These are phyloP conservation scores for Gastracanthus pulcherrimus DNA, from an alignment of 2,888 invertebrate genomes.

Conservation along the genomic window DNA sequence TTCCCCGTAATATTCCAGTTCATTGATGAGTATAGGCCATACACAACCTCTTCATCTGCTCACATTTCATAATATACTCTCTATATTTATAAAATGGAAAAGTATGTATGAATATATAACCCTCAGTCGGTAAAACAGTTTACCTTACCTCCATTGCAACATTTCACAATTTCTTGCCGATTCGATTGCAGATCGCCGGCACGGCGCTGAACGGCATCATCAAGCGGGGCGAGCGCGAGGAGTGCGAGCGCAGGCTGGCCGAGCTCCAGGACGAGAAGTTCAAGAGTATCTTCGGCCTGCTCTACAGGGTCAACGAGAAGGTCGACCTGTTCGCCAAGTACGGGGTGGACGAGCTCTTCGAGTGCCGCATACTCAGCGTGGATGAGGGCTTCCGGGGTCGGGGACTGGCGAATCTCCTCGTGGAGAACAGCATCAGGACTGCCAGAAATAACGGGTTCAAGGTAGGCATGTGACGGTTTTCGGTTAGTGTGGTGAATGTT, in stretches of 20 bases:
- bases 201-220: slow-evolving; percentile 89
- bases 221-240: slow-evolving; percentile 85
- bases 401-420: slow-evolving; percentile 86
- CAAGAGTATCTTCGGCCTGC: slow-evolving; percentile 87
- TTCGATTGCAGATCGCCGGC: slow-evolving; percentile 85
- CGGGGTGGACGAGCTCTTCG: slow-evolving; percentile 85
- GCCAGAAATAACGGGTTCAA: slow-evolving; percentile 85
- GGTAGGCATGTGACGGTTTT: slow-evolving; percentile 77
- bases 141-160: too few relatives aligned
- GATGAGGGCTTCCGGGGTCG: slow-evolving; percentile 85
- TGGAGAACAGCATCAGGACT: slow-evolving; percentile 83
- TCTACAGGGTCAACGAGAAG: slow-evolving; percentile 85
- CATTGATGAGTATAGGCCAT: too few relatives aligned
- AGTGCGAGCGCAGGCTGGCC: slow-evolving; percentile 84
- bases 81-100: too few relatives aligned
- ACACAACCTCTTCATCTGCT: too few relatives aligned
- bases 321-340: slow-evolving; percentile 84
- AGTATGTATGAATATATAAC: too few relatives aligned
- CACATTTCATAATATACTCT: too few relatives aligned
- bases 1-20: too few relatives aligned
- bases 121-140: background rate
- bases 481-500: background rate
- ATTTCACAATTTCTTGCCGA: too few relatives aligned
- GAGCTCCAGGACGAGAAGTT: slow-evolving; percentile 85
- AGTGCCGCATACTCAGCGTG: slow-evolving; percentile 89